These are phyloP conservation scores for Malthinus flaveolus DNA, from an alignment of 2,888 invertebrate genomes.

Conservation along the genomic window DNA sequence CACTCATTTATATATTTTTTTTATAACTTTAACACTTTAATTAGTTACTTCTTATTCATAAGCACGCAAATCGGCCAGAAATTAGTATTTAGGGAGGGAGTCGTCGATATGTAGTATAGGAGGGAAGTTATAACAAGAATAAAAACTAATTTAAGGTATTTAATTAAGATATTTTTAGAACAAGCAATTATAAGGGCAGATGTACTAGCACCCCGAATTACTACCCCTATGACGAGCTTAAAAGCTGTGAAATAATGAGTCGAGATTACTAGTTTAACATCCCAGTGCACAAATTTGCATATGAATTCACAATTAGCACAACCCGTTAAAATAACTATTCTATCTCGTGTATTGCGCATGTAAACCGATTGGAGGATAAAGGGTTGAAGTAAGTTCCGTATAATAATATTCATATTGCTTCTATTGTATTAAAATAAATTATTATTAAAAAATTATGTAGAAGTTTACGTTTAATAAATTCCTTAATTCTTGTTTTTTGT, in stretches of 20 bases:
- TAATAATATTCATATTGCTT: too few relatives aligned
- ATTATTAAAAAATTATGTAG: too few relatives aligned
- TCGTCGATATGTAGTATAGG: slow-evolving; percentile 23
- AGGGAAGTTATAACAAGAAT: not conserved
- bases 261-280: slow-evolving; percentile 54
- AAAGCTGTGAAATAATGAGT: slow-evolving; percentile 55
- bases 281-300: slow-evolving; percentile 54
- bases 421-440: too few relatives aligned
- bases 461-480: too few relatives aligned
- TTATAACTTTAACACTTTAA: slow-evolving; percentile 36
- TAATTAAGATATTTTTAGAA: slow-evolving; percentile 22
- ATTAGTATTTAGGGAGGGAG: slow-evolving; percentile 21
- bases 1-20: slow-evolving; percentile 36
- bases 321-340: slow-evolving; percentile 44
- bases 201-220: slow-evolving; percentile 19
- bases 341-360: slow-evolving; percentile 14
- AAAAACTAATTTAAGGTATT: not conserved
- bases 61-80: slow-evolving; percentile 38
- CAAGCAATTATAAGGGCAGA: slow-evolving; percentile 25
- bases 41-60: slow-evolving; percentile 38
- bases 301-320: slow-evolving; percentile 56
- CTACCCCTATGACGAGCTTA: slow-evolving; percentile 46
- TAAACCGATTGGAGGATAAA: not conserved
- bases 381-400: not conserved
- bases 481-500: too few relatives aligned